Evolutionary conservation across 2,113 vertebrate genomes (phyloP).

Genomic region (Phoxinus phoxinus): DNA sequence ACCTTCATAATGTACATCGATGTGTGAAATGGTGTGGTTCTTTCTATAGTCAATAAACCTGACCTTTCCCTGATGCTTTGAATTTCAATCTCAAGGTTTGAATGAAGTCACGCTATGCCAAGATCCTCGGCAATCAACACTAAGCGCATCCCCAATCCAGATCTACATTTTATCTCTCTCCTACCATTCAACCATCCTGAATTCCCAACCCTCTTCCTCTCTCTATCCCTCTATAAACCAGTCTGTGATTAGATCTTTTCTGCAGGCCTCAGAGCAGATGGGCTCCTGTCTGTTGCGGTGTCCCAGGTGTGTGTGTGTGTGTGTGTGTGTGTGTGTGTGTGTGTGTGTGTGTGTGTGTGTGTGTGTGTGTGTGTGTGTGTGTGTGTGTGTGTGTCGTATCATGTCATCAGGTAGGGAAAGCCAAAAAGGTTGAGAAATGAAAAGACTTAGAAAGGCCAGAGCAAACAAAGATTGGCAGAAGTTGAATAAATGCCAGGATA

Average conservation of each 20-base stretch:
- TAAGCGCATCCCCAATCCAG: slow-evolving; percentile 3
- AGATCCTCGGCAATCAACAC: slow-evolving; percentile 24
- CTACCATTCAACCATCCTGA: background rate
- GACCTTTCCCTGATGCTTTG: slow-evolving; percentile 19
- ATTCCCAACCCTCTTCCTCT: slow-evolving; percentile 17
- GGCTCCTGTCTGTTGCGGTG: background rate
- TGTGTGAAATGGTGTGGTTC: slow-evolving; percentile 16
- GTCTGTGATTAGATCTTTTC: slow-evolving; percentile 36
- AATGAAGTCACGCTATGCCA: background rate
- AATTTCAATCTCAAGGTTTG: slow-evolving; percentile 5
- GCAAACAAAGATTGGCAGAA: background rate
- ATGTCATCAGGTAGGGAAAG: slow-evolving; percentile 20
- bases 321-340: background rate
- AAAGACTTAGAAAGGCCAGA: background rate
- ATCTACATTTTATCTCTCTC: slow-evolving; percentile 19
- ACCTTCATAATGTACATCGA: slow-evolving; percentile 4
- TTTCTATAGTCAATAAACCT: slow-evolving; percentile 9
- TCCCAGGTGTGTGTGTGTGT: slow-evolving; percentile 20
- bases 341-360: background rate
- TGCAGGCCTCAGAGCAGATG: slow-evolving; percentile 33
- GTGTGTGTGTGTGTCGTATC: too few species aligned
- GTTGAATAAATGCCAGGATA: background rate
- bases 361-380: background rate
- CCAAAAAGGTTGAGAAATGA: slow-evolving; percentile 15
- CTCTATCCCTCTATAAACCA: slow-evolving; percentile 27